Percentiles rank a stretch among this genome's conserved stretches.
phyloP scores from a whole-genome alignment of 1,140 invertebrate species.

The Orchestia grillus region DNA sequence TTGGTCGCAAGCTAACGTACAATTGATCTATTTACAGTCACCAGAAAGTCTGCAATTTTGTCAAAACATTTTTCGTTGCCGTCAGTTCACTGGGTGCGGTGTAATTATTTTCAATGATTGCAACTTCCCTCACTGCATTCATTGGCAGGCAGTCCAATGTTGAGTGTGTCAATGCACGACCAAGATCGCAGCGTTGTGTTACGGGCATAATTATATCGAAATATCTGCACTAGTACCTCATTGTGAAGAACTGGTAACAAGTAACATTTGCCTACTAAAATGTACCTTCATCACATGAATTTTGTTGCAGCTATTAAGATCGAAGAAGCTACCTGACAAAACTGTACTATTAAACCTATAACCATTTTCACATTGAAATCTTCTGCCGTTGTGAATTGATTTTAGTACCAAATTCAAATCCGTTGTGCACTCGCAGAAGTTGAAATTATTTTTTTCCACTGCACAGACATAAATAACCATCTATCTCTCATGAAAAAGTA shows the following conservation, averaged over 20 bases:
- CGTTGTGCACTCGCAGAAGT: neutral
- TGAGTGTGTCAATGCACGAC: too few species aligned
- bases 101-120: neutral
- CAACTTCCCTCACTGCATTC: too few species aligned
- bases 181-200: neutral
- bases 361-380: neutral
- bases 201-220: neutral
- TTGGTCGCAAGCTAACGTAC: too few species aligned
- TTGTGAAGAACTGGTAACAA: neutral
- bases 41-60: neutral
- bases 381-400: neutral
- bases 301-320: neutral
- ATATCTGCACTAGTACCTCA: neutral
- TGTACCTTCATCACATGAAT: too few species aligned
- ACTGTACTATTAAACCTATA: neutral
- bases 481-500: neutral
- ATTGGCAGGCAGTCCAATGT: too few species aligned
- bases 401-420: neutral
- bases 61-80: neutral
- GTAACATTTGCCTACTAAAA: too few species aligned
- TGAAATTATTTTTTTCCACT: neutral
- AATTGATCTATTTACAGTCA: neutral
- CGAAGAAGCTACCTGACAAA: neutral
- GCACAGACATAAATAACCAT: neutral
- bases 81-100: neutral